Evolutionary conservation across 2,888 invertebrate genomes (phyloP).

Genomic region (Diplazon laetatorius): DNA sequence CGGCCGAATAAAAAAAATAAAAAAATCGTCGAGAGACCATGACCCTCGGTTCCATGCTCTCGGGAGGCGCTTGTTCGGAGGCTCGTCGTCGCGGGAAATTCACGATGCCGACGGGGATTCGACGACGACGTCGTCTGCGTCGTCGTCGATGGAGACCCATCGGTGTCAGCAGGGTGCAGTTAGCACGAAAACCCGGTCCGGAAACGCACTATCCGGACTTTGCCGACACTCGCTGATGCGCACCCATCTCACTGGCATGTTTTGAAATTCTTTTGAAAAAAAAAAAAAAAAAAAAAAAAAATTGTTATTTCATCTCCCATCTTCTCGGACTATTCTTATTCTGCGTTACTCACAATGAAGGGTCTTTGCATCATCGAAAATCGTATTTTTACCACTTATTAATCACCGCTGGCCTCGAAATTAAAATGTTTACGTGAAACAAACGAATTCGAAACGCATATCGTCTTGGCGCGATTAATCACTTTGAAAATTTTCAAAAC

Average conservation of each 20-base stretch:
- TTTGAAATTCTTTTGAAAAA: too few species aligned
- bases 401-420: neutral
- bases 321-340: conserved; percentile 1
- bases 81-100: conserved; percentile 40
- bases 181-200: conserved; percentile 61
- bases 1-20: neutral
- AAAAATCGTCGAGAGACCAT: conserved; percentile 23
- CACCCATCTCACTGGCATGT: conserved; percentile 61
- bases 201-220: conserved; percentile 38
- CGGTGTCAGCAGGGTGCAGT: conserved; percentile 65
- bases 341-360: neutral
- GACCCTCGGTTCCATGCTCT: conserved; percentile 9
- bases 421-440: conserved; percentile 34
- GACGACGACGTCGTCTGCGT: conserved; percentile 24
- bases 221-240: conserved; percentile 40
- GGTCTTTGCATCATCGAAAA: neutral
- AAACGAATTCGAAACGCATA: neutral
- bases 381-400: neutral
- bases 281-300: too few species aligned
- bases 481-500: conserved; percentile 17
- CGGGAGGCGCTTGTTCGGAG: conserved; percentile 51
- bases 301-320: neutral
- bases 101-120: conserved; percentile 19
- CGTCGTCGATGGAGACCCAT: conserved; percentile 39
- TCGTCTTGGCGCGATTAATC: conserved; percentile 16